These are phyloP conservation scores for Rhinoraja longicauda DNA, from an alignment of 2,797 vertebrate genomes.

Conservation along the genomic window DNA sequence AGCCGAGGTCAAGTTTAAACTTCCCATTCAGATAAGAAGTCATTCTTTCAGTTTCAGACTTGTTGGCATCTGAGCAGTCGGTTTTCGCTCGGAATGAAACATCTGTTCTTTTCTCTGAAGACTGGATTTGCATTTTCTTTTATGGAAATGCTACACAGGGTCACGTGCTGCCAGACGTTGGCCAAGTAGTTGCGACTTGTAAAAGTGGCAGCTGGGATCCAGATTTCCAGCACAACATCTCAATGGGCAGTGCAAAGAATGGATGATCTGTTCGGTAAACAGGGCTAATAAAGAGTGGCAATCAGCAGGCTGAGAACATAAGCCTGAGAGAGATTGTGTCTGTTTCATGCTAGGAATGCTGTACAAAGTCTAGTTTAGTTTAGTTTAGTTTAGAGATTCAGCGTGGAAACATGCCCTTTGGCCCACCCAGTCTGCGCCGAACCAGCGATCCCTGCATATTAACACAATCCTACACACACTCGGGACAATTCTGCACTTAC, in stretches of 20 bases:
- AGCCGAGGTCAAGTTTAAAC: neutral
- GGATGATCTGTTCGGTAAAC: slow-evolving; percentile 64
- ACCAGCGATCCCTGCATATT: no score
- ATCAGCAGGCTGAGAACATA: slow-evolving; percentile 52
- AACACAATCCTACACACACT: no score
- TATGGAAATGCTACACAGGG: slow-evolving; percentile 47
- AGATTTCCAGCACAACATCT: slow-evolving; percentile 54
- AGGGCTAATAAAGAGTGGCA: slow-evolving; percentile 52
- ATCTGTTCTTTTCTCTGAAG: slow-evolving; percentile 52
- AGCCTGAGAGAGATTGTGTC: slow-evolving; percentile 54
- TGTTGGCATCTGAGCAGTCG: neutral
- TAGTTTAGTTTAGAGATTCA: no score
- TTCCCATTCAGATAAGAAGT: neutral
- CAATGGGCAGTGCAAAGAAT: slow-evolving; percentile 52
- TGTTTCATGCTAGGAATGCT: slow-evolving; percentile 53
- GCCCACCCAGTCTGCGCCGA: no score
- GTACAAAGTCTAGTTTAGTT: slow-evolving; percentile 44
- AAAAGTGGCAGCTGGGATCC: slow-evolving; percentile 60
- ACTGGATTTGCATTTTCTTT: slow-evolving; percentile 60
- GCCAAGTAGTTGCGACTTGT: slow-evolving; percentile 52
- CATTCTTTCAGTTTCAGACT: neutral
- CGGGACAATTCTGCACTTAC: no score
- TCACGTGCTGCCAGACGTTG: slow-evolving; percentile 51
- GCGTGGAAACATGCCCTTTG: no score
- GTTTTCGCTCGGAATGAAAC: slow-evolving; percentile 40